Percentiles rank a stretch among this genome's conserved stretches.
phyloP scores from a whole-genome alignment of 2,113 vertebrate species.

The Sprattus sprattus region DNA sequence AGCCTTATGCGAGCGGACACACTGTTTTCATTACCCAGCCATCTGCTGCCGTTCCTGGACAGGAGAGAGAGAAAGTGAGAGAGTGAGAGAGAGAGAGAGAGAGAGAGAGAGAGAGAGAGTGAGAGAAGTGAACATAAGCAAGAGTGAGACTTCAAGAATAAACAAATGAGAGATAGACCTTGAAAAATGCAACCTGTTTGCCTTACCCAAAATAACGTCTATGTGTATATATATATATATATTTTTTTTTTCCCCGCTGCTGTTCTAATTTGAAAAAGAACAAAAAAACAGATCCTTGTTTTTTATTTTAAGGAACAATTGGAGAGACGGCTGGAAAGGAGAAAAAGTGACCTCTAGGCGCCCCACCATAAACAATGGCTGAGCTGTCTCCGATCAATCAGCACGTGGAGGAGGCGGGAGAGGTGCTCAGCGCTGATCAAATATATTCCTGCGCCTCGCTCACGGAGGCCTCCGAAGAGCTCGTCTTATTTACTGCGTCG shows the following conservation, averaged over 20 bases:
- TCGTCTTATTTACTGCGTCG: background rate
- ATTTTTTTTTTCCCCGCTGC: background rate
- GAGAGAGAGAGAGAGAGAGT: background rate
- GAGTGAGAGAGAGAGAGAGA: background rate
- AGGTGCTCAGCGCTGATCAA: background rate
- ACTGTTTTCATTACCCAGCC: conserved; percentile 39
- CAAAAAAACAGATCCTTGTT: background rate
- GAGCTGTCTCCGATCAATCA: background rate
- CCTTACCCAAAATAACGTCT: background rate
- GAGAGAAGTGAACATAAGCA: background rate
- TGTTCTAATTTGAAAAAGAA: background rate
- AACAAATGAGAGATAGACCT: conserved; percentile 5
- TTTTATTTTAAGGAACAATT: background rate
- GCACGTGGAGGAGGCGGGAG: background rate
- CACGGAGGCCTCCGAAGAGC: background rate
- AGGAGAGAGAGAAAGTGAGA: background rate
- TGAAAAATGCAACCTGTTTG: conserved; percentile 6
- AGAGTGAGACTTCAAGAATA: background rate
- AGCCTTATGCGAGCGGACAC: conserved; percentile 31
- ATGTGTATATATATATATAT: background rate
- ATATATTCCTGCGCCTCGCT: background rate
- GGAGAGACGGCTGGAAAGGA: background rate
- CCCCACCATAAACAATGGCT: background rate
- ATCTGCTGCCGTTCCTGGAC: conserved; percentile 34
- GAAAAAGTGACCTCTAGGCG: background rate